Evolutionary conservation across 2,113 vertebrate genomes (phyloP).

Genomic region (Caloenas nicobarica): DNA sequence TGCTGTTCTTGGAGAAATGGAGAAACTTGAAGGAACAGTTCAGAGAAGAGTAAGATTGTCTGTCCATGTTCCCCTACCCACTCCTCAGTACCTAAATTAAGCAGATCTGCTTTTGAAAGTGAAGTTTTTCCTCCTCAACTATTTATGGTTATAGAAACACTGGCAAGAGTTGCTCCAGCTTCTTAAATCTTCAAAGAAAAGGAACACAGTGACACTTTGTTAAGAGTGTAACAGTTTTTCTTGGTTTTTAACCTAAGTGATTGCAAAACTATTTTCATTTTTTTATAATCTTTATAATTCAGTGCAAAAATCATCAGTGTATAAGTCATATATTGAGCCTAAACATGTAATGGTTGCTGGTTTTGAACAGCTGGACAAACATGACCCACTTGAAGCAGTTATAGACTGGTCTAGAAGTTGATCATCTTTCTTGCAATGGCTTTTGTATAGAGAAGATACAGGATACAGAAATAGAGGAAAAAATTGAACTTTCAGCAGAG

Average conservation of each 20-base stretch:
- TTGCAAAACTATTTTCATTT: not conserved
- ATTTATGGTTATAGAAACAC: slow-evolving; percentile 12
- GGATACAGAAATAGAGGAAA: not conserved
- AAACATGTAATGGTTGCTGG: not conserved
- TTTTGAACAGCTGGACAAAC: not conserved
- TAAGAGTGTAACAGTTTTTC: not conserved
- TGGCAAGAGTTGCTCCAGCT: not conserved
- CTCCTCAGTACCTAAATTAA: not conserved
- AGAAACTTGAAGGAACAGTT: slow-evolving; percentile 71
- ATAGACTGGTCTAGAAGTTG: not conserved
- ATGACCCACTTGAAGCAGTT: not conserved
- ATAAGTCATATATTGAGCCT: not conserved
- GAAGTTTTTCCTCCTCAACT: not conserved
- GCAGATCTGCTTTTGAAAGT: not conserved
- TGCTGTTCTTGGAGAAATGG: slow-evolving; percentile 78
- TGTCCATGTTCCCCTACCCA: not conserved
- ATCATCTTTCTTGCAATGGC: not conserved
- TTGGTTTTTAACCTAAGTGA: not conserved
- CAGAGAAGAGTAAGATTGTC: slow-evolving; percentile 65
- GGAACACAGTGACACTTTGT: not conserved
- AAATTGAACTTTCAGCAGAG: not conserved
- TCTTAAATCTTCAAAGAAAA: not conserved
- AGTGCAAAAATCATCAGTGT: not conserved
- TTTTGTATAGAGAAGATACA: not conserved
- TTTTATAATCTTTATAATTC: slow-evolving; percentile 12